These are phyloP conservation scores for Crepidodera aurea DNA, from an alignment of 2,888 invertebrate genomes.

Conservation along the genomic window DNA sequence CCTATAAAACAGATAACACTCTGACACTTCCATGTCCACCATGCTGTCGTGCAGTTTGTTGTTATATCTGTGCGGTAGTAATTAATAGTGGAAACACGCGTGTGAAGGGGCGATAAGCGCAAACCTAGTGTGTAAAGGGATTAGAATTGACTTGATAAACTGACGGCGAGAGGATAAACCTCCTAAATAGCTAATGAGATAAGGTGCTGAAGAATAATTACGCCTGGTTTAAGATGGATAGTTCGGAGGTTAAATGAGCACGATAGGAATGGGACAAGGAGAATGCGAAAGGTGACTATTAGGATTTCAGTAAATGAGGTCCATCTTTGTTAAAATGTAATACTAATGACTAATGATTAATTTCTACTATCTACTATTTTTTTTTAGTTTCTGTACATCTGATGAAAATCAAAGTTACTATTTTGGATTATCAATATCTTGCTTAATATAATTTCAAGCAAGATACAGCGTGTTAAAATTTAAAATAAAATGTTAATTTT, in stretches of 20 bases:
- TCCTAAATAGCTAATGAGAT: conserved; percentile 35
- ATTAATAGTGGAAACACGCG: conserved; percentile 21
- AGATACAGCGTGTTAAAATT: too few relatives aligned
- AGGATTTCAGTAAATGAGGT: not conserved
- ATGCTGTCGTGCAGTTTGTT: not conserved
- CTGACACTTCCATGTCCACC: not conserved
- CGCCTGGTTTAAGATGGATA: conserved; percentile 23
- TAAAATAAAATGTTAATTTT: too few relatives aligned
- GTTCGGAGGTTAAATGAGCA: conserved; percentile 20
- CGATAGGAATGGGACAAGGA: conserved; percentile 1
- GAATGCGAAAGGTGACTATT: conserved; percentile 20
- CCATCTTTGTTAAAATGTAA: not conserved
- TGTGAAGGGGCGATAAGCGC: conserved; percentile 18
- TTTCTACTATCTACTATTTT: too few relatives aligned
- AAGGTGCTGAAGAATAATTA: conserved; percentile 28
- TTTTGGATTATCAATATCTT: too few relatives aligned
- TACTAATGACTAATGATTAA: too few relatives aligned
- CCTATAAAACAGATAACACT: not conserved
- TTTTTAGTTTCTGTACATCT: too few relatives aligned
- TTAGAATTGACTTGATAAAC: conserved; percentile 31
- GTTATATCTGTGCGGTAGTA: not conserved
- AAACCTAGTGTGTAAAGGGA: conserved; percentile 6
- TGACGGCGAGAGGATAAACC: conserved; percentile 22
- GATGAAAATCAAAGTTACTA: too few relatives aligned
- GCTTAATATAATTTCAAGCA: too few relatives aligned